These are phyloP conservation scores for Pammene fasciana DNA, from an alignment of 2,888 invertebrate species.

Conservation along the genomic window DNA sequence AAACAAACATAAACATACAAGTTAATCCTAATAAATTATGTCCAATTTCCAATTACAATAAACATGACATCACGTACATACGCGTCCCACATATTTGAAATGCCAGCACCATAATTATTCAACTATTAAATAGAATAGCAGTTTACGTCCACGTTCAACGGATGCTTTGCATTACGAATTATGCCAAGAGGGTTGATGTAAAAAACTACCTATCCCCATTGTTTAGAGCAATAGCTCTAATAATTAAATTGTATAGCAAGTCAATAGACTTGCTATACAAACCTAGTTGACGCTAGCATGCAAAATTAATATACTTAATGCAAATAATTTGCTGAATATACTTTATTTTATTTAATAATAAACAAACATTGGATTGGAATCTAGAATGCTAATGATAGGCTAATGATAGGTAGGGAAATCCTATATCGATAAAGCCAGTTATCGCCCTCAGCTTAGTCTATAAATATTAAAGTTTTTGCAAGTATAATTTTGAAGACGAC, in stretches of 20 bases:
- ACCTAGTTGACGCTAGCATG: not conserved
- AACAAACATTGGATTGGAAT: not conserved
- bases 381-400: too few relatives aligned
- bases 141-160: not conserved
- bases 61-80: not conserved
- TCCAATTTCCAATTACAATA: not conserved
- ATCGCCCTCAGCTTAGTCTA: too few relatives aligned
- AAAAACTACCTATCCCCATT: slow-evolving; percentile 4
- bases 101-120: slow-evolving; percentile 2
- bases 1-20: too few relatives aligned
- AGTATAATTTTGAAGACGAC: too few relatives aligned
- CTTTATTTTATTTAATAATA: not conserved
- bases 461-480: too few relatives aligned
- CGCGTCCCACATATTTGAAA: not conserved
- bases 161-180: not conserved
- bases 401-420: too few relatives aligned
- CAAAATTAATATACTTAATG: not conserved
- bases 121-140: slow-evolving; percentile 1
- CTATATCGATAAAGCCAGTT: too few relatives aligned
- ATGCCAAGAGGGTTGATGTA: not conserved
- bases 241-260: too few relatives aligned
- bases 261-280: not conserved
- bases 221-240: not conserved
- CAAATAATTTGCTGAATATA: not conserved
- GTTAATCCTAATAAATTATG: too few relatives aligned